phyloP scores from a whole-genome alignment of 2,888 invertebrate species.

The Plagodis dolabraria region DNA sequence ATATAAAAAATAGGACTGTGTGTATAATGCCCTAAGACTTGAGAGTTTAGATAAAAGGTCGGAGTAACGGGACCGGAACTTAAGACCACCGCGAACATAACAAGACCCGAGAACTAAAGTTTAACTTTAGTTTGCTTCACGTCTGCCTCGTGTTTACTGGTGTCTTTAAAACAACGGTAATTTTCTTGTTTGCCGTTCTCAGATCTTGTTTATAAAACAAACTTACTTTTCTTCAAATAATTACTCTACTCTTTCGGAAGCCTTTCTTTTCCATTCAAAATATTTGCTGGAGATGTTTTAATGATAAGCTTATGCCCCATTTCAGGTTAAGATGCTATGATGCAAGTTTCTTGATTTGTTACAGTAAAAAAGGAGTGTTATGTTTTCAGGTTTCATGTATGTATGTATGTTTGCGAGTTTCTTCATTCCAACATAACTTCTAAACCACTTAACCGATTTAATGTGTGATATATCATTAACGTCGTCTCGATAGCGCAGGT shows the following conservation, averaged over 20 bases:
- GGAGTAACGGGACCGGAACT: constrained; percentile 50
- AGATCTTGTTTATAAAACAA: constrained; percentile 37
- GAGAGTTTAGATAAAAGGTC: constrained; percentile 56
- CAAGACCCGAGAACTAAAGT: constrained; percentile 3
- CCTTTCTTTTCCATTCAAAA: constrained; percentile 19
- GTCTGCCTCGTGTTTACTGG: constrained; percentile 17
- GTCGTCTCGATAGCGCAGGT: no score
- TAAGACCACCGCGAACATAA: constrained; percentile 24
- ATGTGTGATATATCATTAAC: no score
- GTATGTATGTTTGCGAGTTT: no score
- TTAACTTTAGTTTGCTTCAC: constrained; percentile 4
- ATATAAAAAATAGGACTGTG: no score
- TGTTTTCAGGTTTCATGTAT: no score
- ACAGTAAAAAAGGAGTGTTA: no score
- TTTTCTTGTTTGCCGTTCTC: constrained; percentile 49
- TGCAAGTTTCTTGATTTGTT: no score
- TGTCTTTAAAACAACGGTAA: constrained; percentile 50
- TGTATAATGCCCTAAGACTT: constrained; percentile 48
- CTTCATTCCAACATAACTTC: no score
- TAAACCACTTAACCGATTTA: no score
- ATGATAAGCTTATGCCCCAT: no score
- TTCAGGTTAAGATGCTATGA: no score
- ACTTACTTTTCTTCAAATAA: constrained; percentile 30
- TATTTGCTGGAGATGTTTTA: constrained; percentile 14
- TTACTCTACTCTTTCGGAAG: constrained; percentile 26